Evolutionary conservation across 2,797 vertebrate genomes (phyloP).

Genomic region (Alfaro cultratus): DNA sequence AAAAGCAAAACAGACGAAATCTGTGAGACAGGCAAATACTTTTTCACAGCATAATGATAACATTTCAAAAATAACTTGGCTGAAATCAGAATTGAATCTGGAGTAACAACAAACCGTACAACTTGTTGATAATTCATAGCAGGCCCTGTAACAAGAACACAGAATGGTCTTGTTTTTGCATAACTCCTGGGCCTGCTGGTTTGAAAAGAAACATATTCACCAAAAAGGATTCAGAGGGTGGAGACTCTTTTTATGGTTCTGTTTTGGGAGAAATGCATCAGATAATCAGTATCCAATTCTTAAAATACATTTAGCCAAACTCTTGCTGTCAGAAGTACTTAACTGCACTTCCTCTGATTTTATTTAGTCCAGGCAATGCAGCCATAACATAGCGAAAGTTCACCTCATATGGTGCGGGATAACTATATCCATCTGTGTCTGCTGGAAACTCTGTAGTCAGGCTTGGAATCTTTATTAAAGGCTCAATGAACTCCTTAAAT

Average conservation of each 20-base stretch:
- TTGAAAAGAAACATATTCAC: neutral
- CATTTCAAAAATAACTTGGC: neutral
- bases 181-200: neutral
- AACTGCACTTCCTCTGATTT: conserved; percentile 36
- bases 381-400: conserved; percentile 24
- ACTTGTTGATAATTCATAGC: conserved; percentile 5
- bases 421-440: conserved; percentile 39
- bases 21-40: neutral
- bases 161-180: conserved; percentile 8
- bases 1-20: neutral
- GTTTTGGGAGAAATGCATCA: conserved; percentile 9
- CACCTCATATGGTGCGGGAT: conserved; percentile 27
- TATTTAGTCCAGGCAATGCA: conserved; percentile 25
- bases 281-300: conserved; percentile 41
- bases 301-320: conserved; percentile 59
- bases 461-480: conserved; percentile 19
- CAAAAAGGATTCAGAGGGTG: conserved; percentile 7
- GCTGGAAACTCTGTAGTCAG: conserved; percentile 17
- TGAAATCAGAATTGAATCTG: neutral
- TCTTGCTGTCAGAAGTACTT: conserved; percentile 46
- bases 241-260: conserved; percentile 17
- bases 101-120: neutral
- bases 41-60: neutral
- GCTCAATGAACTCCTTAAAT: conserved; percentile 6
- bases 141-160: conserved; percentile 30